phyloP scores from a whole-genome alignment of 2,888 invertebrate genomes.

The Mesochorus sp. region DNA sequence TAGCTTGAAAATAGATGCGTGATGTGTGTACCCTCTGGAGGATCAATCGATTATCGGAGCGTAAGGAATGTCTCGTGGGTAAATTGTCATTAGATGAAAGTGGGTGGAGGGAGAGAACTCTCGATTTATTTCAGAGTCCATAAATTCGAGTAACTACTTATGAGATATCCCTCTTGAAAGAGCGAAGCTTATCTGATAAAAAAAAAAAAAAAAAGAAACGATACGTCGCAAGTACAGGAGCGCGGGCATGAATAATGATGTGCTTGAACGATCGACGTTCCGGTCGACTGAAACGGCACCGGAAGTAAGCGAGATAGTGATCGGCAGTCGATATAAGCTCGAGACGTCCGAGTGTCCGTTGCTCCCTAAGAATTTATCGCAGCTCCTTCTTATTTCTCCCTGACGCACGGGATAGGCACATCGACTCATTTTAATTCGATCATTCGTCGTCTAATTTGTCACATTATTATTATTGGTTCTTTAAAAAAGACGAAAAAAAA shows the following conservation, averaged over 20 bases:
- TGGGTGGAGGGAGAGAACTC: background rate
- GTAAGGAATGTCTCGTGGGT: slow-evolving; percentile 20
- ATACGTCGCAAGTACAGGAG: slow-evolving; percentile 14
- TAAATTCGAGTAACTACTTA: slow-evolving; percentile 33
- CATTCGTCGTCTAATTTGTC: too few species aligned
- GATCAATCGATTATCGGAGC: slow-evolving; percentile 38
- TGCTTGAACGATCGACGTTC: slow-evolving; percentile 28
- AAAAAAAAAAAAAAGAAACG: background rate
- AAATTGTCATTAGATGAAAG: slow-evolving; percentile 11
- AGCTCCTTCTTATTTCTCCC: background rate
- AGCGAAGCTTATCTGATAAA: slow-evolving; percentile 6
- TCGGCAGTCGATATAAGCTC: slow-evolving; percentile 37
- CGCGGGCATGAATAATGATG: slow-evolving; percentile 47
- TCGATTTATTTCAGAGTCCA: slow-evolving; percentile 43
- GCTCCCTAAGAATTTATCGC: slow-evolving; percentile 27
- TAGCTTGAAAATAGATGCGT: slow-evolving; percentile 34
- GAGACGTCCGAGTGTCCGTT: background rate
- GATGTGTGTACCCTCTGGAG: background rate
- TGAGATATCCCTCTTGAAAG: slow-evolving; percentile 25
- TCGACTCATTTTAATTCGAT: too few species aligned
- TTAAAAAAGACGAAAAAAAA: too few species aligned
- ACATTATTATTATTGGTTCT: slow-evolving; percentile 7
- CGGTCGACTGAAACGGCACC: slow-evolving; percentile 36
- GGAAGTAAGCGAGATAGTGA: slow-evolving; percentile 43
- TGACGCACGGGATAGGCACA: too few species aligned